Percentiles rank a stretch among this genome's conserved stretches.
Evolutionary conservation across 2,888 invertebrate genomes (phyloP).

Genomic region (Ashinkailepas kermadecensis): DNA sequence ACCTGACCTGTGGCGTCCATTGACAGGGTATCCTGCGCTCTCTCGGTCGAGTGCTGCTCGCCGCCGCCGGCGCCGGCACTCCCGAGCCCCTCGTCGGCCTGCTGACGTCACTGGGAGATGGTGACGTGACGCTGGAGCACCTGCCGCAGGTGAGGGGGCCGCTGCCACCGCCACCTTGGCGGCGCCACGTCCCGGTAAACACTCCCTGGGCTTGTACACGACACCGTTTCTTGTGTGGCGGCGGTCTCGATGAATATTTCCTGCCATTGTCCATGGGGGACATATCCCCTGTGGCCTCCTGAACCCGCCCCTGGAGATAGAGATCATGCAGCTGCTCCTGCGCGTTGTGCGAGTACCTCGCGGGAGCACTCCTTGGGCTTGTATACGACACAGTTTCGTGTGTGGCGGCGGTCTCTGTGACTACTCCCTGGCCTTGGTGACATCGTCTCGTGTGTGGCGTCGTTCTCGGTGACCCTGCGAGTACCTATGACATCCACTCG

Average conservation of each 20-base stretch:
- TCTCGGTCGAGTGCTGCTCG: neutral
- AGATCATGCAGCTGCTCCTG: too few relatives aligned
- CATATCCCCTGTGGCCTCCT: too few relatives aligned
- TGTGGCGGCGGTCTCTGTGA: neutral
- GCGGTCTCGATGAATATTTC: neutral
- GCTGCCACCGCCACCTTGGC: neutral
- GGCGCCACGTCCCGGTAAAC: neutral
- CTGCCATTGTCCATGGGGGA: neutral
- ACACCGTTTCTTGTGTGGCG: neutral
- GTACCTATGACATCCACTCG: too few relatives aligned
- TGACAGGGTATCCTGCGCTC: neutral
- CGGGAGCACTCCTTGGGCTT: too few relatives aligned
- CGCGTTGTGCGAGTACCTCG: too few relatives aligned
- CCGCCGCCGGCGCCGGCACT: neutral
- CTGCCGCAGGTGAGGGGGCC: slow-evolving; percentile 6
- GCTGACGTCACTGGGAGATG: neutral
- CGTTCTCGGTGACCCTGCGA: too few relatives aligned
- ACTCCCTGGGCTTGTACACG: too few relatives aligned
- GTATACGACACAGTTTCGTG: neutral
- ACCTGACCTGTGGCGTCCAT: neutral
- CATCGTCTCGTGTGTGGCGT: too few relatives aligned
- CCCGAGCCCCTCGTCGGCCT: neutral
- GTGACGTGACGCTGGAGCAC: neutral
- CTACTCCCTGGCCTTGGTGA: too few relatives aligned
- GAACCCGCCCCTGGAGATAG: too few relatives aligned